These are phyloP conservation scores for Dipodomys stephensi DNA, from an alignment of 2,113 vertebrate species.

Conservation along the genomic window DNA sequence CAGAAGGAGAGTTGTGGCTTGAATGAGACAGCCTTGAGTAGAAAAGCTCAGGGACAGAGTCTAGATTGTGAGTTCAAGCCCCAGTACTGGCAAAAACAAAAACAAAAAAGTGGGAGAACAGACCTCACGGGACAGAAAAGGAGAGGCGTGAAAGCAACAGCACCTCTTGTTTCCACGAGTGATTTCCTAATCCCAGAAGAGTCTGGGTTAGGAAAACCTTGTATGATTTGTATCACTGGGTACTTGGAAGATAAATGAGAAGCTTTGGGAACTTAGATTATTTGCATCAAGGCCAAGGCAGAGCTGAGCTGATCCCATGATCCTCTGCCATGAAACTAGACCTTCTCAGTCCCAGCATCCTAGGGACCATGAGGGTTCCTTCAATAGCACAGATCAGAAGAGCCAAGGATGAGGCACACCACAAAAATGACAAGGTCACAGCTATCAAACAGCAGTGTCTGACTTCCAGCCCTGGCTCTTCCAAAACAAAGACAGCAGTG, in stretches of 20 bases:
- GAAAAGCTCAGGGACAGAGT: no score
- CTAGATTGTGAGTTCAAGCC: no score
- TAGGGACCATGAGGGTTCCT: neutral
- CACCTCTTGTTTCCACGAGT: neutral
- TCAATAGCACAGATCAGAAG: accelerated
- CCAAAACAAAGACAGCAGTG: neutral
- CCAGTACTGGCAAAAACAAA: no score
- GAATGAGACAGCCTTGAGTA: no score
- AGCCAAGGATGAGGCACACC: neutral
- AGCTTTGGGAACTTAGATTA: neutral
- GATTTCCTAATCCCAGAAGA: neutral
- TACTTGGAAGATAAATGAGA: neutral
- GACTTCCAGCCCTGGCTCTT: neutral
- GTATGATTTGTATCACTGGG: neutral
- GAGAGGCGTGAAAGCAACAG: neutral
- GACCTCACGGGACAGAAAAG: no score
- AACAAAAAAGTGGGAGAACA: neutral
- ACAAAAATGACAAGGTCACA: neutral
- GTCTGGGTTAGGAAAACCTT: neutral
- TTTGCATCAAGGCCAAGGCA: neutral
- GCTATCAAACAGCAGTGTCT: neutral
- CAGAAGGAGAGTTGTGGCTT: no score
- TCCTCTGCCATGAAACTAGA: neutral
- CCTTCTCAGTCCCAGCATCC: neutral
- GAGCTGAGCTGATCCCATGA: neutral